A percentile compares a stretch with the other conserved stretches of the same genome.
phyloP scores from a whole-genome alignment of 2,888 invertebrate genomes.

The Tenthredo livida region DNA sequence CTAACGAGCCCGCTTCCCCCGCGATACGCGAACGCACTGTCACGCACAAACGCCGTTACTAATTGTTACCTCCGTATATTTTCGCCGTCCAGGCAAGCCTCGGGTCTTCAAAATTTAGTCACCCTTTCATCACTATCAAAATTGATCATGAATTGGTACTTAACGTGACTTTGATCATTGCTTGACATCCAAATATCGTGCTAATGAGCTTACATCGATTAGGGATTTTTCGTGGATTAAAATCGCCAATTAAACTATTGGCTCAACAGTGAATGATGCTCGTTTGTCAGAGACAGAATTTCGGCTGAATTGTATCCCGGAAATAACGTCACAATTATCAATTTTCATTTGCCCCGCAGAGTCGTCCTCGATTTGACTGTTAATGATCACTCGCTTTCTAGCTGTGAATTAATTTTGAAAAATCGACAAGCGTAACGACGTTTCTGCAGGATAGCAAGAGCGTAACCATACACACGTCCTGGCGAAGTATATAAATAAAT shows the following conservation, averaged over 20 bases:
- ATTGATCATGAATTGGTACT: not conserved
- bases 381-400: conserved; percentile 26
- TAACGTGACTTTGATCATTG: not conserved
- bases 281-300: not conserved
- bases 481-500: not conserved
- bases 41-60: conserved; percentile 47
- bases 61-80: conserved; percentile 30
- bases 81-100: not conserved
- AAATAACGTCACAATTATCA: conserved; percentile 19
- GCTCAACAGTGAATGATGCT: not conserved
- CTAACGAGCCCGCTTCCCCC: conserved; percentile 46
- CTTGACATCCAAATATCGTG: not conserved
- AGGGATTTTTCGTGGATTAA: not conserved
- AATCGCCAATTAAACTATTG: not conserved
- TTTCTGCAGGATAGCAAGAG: not conserved
- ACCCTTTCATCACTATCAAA: not conserved
- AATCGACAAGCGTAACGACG: conserved; percentile 22
- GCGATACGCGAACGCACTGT: conserved; percentile 41
- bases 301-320: not conserved
- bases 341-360: not conserved
- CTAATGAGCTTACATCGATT: not conserved
- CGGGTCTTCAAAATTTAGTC: not conserved
- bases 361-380: conserved; percentile 22
- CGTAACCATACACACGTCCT: not conserved
- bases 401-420: not conserved